phyloP scores from a whole-genome alignment of 1,140 invertebrate genomes.

The Oncopeltus fasciatus region DNA sequence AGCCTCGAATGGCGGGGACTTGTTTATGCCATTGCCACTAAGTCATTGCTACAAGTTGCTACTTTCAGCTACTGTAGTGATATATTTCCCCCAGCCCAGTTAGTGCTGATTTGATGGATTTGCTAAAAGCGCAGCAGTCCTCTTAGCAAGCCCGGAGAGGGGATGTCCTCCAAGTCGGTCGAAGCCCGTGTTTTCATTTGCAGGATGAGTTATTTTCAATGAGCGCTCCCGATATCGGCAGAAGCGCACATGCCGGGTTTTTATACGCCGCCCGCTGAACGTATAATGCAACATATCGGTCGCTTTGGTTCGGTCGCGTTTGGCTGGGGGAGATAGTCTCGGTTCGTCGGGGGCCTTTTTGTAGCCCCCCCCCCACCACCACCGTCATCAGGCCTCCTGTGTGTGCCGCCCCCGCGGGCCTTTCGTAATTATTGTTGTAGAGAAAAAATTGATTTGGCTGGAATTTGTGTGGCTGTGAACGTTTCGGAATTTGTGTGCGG shows the following conservation, averaged over 20 bases:
- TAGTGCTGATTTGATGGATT: too few relatives aligned
- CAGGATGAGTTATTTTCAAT: constrained; percentile 8
- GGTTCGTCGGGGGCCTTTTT: background rate
- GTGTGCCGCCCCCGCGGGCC: background rate
- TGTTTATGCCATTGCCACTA: too few relatives aligned
- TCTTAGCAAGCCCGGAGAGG: too few relatives aligned
- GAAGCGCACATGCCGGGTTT: background rate
- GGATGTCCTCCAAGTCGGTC: background rate
- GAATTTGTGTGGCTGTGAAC: background rate
- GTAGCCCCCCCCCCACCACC: background rate
- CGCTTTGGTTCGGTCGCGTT: background rate
- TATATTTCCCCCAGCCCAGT: too few relatives aligned
- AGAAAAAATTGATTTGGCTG: background rate
- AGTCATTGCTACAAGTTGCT: too few relatives aligned
- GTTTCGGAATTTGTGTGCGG: too few relatives aligned
- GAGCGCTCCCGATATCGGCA: background rate
- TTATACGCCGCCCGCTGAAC: too few relatives aligned
- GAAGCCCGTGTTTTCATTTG: background rate
- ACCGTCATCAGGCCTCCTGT: background rate
- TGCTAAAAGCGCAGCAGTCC: too few relatives aligned
- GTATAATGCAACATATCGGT: constrained; percentile 4
- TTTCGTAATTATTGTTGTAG: background rate
- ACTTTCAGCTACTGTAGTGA: too few relatives aligned
- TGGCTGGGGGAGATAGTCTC: background rate
- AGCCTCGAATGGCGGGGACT: too few relatives aligned